Evolutionary conservation across 2,797 vertebrate genomes (phyloP).

Genomic region (Spinus pinus): DNA sequence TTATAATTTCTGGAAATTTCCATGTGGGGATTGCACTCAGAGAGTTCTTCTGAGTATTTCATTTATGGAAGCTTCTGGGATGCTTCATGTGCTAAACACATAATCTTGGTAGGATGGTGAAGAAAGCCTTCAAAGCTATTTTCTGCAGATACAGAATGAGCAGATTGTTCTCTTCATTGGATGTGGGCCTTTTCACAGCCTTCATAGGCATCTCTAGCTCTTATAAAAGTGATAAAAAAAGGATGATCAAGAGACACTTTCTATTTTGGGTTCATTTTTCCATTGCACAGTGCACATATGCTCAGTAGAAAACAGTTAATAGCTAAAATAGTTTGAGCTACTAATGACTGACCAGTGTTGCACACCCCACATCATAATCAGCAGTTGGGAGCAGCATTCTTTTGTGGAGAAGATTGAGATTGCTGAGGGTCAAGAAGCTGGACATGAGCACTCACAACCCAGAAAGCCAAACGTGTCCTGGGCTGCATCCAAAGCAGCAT

Average conservation of each 20-base stretch:
- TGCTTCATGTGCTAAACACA: background rate
- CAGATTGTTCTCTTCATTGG: background rate
- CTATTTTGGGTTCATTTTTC: background rate
- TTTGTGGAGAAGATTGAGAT: background rate
- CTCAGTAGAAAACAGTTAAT: background rate
- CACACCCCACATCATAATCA: background rate
- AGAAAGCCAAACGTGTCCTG: fast-evolving
- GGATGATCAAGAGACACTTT: background rate
- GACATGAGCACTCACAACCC: background rate
- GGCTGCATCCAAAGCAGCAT: fast-evolving
- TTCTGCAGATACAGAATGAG: background rate
- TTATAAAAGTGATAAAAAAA: background rate
- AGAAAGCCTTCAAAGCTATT: background rate
- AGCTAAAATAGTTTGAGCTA: background rate
- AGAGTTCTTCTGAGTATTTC: background rate
- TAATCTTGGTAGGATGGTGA: background rate
- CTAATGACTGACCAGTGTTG: background rate
- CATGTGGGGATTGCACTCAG: background rate
- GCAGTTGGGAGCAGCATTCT: background rate
- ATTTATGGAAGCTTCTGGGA: background rate
- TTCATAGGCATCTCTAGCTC: background rate
- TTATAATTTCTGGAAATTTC: background rate
- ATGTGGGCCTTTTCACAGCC: background rate
- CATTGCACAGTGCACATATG: background rate
- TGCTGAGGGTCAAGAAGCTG: background rate